These are phyloP conservation scores for Tetragonula clypearis DNA, from an alignment of 1,140 invertebrate species.

Conservation along the genomic window DNA sequence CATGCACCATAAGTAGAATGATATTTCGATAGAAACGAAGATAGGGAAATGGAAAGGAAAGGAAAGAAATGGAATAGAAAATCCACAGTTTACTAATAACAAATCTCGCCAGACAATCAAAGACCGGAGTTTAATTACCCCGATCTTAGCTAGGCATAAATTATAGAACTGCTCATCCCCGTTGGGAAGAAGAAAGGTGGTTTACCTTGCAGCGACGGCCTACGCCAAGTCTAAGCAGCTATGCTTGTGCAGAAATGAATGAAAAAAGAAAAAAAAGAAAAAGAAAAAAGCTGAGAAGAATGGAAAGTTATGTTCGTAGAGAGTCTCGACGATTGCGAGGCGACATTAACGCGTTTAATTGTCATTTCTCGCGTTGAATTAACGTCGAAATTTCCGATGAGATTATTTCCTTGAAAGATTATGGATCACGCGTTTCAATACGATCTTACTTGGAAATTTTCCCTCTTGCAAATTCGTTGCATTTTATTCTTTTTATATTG, in stretches of 20 bases:
- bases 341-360: no score
- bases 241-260: neutral
- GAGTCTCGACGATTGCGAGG: no score
- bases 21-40: no score
- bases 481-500: neutral
- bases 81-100: neutral
- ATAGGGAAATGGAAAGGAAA: neutral
- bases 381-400: neutral
- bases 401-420: neutral
- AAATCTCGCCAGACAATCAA: neutral
- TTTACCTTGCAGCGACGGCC: slow-evolving; percentile 61
- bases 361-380: neutral
- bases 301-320: neutral
- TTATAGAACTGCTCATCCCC: slow-evolving; percentile 26
- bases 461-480: neutral
- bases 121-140: slow-evolving; percentile 25
- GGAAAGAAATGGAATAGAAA: accelerated
- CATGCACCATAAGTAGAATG: no score
- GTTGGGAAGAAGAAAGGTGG: slow-evolving; percentile 47
- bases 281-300: neutral
- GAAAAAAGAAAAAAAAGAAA: no score
- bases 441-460: neutral
- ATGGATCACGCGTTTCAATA: neutral
- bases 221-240: slow-evolving; percentile 4
- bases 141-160: neutral